phyloP scores from a whole-genome alignment of 2,797 vertebrate species.

The Dryobates pubescens region DNA sequence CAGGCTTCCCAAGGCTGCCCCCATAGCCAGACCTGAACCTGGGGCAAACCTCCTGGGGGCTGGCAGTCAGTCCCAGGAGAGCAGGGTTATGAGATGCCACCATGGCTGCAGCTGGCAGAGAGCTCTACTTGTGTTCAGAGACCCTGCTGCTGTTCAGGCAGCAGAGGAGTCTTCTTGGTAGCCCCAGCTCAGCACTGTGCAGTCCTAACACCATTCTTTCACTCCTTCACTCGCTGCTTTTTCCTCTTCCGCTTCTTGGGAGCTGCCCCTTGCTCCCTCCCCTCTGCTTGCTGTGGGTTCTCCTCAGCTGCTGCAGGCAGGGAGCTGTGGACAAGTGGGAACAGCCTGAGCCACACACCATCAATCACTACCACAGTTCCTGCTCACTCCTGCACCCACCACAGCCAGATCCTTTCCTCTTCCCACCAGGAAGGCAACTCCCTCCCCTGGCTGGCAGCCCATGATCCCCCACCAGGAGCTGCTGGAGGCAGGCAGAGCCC shows the following conservation, averaged over 20 bases:
- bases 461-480: accelerated
- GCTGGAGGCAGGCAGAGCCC: background rate
- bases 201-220: background rate
- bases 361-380: accelerated
- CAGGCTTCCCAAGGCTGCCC: background rate
- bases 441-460: background rate
- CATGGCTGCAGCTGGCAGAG: background rate
- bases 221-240: background rate
- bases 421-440: too few species aligned
- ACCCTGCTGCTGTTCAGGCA: background rate
- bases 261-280: background rate
- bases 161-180: too few species aligned
- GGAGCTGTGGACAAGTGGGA: background rate
- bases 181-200: background rate
- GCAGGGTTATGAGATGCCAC: background rate
- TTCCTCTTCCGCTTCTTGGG: slow-evolving; percentile 35
- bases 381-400: background rate
- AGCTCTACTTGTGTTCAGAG: background rate
- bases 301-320: background rate
- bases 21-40: background rate
- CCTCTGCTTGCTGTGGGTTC: background rate
- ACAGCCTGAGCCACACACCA: background rate
- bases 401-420: too few species aligned
- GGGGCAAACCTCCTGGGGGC: background rate
- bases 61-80: background rate